A percentile compares a stretch with the other conserved stretches of the same genome.
These are phyloP conservation scores for Cervus canadensis DNA, from an alignment of 2,113 vertebrate genomes.

Conservation along the genomic window DNA sequence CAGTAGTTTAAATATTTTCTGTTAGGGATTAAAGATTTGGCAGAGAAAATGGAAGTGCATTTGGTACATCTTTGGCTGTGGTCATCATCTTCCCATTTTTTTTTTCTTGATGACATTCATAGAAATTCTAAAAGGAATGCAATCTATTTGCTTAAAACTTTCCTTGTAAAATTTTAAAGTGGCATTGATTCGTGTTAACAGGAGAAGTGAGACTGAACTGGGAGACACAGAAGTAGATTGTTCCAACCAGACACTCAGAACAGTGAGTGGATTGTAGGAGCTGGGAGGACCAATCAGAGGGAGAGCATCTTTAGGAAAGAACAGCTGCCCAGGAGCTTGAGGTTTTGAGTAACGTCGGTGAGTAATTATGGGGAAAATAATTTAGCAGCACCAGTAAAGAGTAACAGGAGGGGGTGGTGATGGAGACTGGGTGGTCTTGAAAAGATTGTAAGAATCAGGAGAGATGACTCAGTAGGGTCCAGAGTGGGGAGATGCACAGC, in stretches of 20 bases:
- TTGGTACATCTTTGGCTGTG: neutral
- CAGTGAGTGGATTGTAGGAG: neutral
- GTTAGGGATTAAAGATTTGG: constrained; percentile 27
- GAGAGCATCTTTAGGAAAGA: neutral
- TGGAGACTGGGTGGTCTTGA: neutral
- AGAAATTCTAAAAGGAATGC: neutral
- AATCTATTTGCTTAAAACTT: neutral
- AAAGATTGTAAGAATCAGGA: neutral
- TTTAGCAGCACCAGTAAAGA: neutral
- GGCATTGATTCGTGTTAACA: neutral
- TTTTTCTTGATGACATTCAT: constrained; percentile 11
- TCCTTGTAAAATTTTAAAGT: neutral
- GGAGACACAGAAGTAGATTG: neutral
- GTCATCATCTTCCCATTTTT: neutral
- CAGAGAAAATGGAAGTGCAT: neutral
- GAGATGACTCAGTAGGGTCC: neutral
- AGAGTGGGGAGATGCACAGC: neutral
- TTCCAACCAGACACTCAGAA: neutral
- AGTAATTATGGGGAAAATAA: neutral
- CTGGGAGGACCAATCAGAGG: neutral
- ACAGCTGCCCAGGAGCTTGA: neutral
- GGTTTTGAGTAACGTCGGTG: neutral
- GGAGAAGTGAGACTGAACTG: neutral
- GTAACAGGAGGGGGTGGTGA: neutral
- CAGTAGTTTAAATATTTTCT: neutral